Evolutionary conservation across 2,888 invertebrate species (phyloP), one percentile per base, ranked within the genome.

Genomic region (Cataglyphis livida): DNA sequence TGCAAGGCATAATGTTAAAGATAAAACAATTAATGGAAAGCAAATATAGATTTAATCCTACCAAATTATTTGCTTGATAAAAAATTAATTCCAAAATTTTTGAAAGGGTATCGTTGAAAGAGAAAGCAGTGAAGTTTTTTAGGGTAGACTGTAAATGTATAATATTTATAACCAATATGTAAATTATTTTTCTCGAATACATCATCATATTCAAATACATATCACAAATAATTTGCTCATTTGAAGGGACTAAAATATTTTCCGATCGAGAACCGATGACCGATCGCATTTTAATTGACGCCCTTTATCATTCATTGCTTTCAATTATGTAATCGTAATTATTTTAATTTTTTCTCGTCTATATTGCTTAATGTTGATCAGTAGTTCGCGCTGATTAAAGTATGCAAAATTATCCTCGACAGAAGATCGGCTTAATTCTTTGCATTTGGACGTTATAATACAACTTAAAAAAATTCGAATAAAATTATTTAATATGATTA

Each of bases 231-330:
- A 79, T 70, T 71, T 44, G 21, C 21, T 78, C 10, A 59, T 35
- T 68, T 41, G n/a, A 79, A 71, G 44, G 41, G 65, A 79, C 57
- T 61, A 78, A 78, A n/a, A 70, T 44, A 70, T 61, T 44, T 32
- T 44, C 21, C 54, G 66, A 76, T 78, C 78, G 21, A 59, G 18
- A 59, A 59, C 6, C 28, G 28, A 51, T 51, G 70, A 78, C 44
- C 44, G 44, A 78, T 78, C 78, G 59, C 59, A 32, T 78, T 65
- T 76, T 78, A 79, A 79, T 79, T 79, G 78, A 79, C 78, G 44
- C 78, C 59, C 78, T 78, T 70, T 70, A 78, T 57, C 71, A 70
- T 79, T 70, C 71, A 57, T 51, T 59, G 18, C 12, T 38, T 59
- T 70, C n/a, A 70, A 70, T 79, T 70, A 68, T 68, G 59, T 59